Conservation (phyloP, 2,113 vertebrate genomes). For the Brevimyrus niger region DNA sequence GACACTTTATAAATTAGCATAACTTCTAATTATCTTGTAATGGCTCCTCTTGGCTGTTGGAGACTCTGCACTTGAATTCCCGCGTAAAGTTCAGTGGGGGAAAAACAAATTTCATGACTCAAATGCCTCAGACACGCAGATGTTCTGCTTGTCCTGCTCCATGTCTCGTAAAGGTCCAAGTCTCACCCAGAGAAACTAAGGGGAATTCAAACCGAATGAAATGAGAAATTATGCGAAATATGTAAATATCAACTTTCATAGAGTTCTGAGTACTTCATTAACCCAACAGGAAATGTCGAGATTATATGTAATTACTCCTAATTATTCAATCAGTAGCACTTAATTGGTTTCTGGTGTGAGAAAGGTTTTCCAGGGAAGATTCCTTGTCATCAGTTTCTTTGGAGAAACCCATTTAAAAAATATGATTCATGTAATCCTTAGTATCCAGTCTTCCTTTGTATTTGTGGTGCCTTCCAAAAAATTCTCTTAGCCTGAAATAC, state of each 20-base stretch:
- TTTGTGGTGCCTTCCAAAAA: background rate
- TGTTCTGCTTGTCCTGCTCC: slow-evolving; percentile 57
- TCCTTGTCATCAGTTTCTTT: background rate
- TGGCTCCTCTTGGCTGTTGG: slow-evolving; percentile 88
- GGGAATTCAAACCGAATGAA: background rate
- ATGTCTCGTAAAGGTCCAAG: slow-evolving; percentile 49
- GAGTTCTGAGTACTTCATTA: background rate
- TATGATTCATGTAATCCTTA: background rate
- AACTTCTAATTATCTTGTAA: slow-evolving; percentile 99
- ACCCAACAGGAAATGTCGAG: background rate
- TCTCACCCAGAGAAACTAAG: slow-evolving; percentile 25
- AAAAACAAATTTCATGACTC: slow-evolving; percentile 75
- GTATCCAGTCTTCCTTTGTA: background rate
- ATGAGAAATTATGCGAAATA: background rate
- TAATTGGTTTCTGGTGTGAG: background rate
- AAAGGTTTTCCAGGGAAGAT: background rate
- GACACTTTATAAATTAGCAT: slow-evolving; percentile 95
- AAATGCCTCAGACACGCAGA: slow-evolving; percentile 74
- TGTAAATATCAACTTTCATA: background rate
- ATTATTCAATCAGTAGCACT: background rate
- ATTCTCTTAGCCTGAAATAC: background rate
- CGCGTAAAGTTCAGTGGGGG: slow-evolving; percentile 84
- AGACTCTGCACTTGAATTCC: slow-evolving; percentile 82
- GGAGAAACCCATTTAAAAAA: background rate
- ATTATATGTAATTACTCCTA: background rate